Evolutionary conservation across 2,888 invertebrate species (phyloP).

Genomic region (Autographa gamma): DNA sequence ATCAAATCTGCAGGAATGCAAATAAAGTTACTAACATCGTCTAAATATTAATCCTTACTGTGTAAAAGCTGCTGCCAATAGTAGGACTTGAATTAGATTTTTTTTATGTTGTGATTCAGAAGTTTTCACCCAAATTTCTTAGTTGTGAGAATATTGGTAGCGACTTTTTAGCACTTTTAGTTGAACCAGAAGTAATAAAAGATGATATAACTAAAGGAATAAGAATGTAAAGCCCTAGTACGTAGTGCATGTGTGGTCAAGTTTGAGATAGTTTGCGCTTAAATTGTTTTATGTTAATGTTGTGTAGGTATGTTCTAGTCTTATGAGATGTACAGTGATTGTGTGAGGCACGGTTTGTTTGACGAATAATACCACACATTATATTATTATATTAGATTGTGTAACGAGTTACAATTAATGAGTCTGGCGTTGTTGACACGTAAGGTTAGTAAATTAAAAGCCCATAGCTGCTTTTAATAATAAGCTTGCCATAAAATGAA

Average conservation of each 20-base stretch:
- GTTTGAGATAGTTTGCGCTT: conserved; percentile 48
- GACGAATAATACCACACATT: conserved; percentile 51
- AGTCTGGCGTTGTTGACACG: conserved; percentile 30
- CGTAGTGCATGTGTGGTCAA: conserved; percentile 6
- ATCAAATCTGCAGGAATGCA: no score
- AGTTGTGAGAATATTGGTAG: no score
- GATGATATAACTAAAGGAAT: no score
- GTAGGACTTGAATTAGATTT: no score
- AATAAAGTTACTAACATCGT: no score
- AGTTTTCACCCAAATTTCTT: no score
- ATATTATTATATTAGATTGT: conserved; percentile 36
- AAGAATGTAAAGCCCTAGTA: not conserved
- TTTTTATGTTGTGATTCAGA: no score
- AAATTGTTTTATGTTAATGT: conserved; percentile 42
- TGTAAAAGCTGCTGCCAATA: no score
- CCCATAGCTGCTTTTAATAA: not conserved
- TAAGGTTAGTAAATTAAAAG: not conserved
- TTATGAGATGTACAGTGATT: conserved; percentile 61
- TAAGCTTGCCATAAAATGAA: no score
- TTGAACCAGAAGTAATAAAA: no score
- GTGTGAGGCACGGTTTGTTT: conserved; percentile 53
- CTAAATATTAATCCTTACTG: no score
- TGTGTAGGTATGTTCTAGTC: conserved; percentile 73
- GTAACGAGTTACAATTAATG: conserved; percentile 34
- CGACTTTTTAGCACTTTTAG: no score